Conservation (phyloP, 1,140 invertebrate genomes). For the Rhopalosiphum maidis region DNA sequence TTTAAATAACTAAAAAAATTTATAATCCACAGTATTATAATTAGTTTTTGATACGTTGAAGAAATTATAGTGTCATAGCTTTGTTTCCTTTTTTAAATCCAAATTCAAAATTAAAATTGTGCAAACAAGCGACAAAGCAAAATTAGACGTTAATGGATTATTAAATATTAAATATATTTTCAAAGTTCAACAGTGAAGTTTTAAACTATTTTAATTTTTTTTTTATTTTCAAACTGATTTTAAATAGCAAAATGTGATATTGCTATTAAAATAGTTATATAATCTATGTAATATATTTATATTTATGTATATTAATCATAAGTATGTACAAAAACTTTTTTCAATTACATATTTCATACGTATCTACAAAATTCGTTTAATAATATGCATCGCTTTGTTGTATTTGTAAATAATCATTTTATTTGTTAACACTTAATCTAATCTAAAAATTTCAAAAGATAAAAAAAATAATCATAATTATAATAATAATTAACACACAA, state of each 20-base stretch:
- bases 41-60: neutral
- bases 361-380: neutral
- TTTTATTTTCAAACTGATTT: neutral
- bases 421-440: neutral
- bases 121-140: constrained; percentile 18
- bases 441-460: neutral
- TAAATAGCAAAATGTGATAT: neutral
- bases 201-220: neutral
- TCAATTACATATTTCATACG: neutral
- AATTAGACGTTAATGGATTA: neutral
- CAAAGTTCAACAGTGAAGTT: neutral
- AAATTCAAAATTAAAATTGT: neutral
- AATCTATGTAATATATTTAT: neutral
- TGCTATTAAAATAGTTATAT: neutral
- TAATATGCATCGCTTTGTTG: neutral
- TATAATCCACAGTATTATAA: neutral
- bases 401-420: neutral
- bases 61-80: neutral
- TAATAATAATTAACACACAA: constrained; percentile 2
- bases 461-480: neutral
- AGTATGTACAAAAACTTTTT: neutral
- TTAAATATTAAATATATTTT: constrained; percentile 16
- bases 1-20: neutral
- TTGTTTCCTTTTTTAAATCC: neutral
- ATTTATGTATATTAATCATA: neutral